Conservation (phyloP, 2,797 vertebrate species). For the Micromesistius poutassou region DNA sequence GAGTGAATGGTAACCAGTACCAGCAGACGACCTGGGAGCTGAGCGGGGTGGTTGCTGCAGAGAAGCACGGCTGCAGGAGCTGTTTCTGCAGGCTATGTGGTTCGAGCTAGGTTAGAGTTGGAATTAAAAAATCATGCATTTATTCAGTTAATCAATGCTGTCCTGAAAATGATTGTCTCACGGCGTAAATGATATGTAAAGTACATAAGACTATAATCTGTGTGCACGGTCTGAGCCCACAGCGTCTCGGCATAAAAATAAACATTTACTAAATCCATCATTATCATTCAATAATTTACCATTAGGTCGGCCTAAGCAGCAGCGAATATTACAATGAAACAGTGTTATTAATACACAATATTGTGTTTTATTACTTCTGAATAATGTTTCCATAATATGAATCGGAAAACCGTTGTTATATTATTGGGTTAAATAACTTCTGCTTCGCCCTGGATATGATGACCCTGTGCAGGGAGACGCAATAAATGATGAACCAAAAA, state of each 20-base stretch:
- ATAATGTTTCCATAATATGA: background rate
- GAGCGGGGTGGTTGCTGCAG: no score
- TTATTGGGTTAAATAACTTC: no score
- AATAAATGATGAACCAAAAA: no score
- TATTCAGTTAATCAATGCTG: background rate
- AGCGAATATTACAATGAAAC: background rate
- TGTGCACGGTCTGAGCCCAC: background rate
- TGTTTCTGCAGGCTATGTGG: no score
- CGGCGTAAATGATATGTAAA: background rate
- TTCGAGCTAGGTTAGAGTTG: no score
- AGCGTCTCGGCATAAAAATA: background rate
- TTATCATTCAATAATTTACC: background rate
- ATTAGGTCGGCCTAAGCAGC: background rate
- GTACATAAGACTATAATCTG: background rate
- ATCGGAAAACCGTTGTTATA: no score
- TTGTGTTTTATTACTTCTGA: background rate
- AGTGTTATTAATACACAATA: background rate
- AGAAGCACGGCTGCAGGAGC: no score
- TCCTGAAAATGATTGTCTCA: background rate
- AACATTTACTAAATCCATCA: background rate
- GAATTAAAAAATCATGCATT: no score
- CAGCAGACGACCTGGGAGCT: conserved; percentile 57
- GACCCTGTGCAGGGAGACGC: no score
- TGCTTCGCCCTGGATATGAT: no score
- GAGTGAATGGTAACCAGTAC: conserved; percentile 24